Evolutionary conservation across 2,113 vertebrate genomes (phyloP), one percentile per base, ranked within the genome.

Genomic region (Microtus montanus): DNA sequence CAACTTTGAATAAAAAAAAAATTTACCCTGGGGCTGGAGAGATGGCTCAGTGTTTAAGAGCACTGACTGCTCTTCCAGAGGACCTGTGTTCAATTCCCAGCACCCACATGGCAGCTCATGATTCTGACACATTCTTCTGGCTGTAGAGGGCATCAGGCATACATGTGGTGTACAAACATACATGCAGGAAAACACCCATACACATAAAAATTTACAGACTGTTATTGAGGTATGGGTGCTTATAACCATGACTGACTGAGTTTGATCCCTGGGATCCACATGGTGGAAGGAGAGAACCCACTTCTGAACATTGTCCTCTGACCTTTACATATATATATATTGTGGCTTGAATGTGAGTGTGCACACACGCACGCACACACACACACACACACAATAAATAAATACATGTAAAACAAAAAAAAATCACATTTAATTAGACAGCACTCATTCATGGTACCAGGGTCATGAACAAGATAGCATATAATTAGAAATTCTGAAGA

Each of bases 401-500:
- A 20, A 66, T 35, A 20, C 7, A 77, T 85, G 41, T 66, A 66
- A 66, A 38, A 66, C 41, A 49, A 52, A 61, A 26, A 26, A 80
- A 26, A 26, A 58, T 33, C 12, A 71, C 30, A 87, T 64, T 61
- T 74, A 87, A 91, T 83, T 89, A 94, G 78, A 82, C 12, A 83
- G n/a, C 24, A 63, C 13, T n/a, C 1, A 41, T 28, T 63, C n/a
- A 63, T 38, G 13, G 22, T 63, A 83, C 17, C n/a, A 30, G 41
- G 58, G 7, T 24, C 22, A 7, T 14, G 0, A 35, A 79, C 54
- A 63, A 61, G 73, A 44, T 44, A 7, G 61, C 17, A 84, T 49
- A 52, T 70, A 79, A 91, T 78, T 84, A 93, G 78, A 82, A 88
- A 94, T 33, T 68, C 26, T 93, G 52, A 77, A 79, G 63, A 74